Evolutionary conservation across 2,888 invertebrate species (phyloP).

Genomic region (Eucriotettix oculatus): DNA sequence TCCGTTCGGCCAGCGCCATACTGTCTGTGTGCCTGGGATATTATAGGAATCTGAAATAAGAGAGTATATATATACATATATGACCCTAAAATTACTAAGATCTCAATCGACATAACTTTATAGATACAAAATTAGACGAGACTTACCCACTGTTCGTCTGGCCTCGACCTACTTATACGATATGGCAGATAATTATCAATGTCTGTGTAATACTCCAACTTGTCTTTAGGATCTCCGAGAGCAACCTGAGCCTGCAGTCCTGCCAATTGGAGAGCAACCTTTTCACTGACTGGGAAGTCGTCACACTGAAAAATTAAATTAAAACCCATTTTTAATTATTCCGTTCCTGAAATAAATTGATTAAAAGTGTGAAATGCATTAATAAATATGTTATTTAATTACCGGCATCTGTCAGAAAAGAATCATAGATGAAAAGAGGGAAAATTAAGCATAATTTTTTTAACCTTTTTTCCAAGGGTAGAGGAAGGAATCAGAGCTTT

Average conservation of each 20-base stretch:
- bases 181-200: constrained; percentile 83
- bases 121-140: not conserved
- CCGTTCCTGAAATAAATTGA: too few relatives aligned
- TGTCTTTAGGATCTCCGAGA: constrained; percentile 70
- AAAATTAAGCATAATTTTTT: too few relatives aligned
- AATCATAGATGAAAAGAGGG: too few relatives aligned
- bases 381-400: too few relatives aligned
- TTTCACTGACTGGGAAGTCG: constrained; percentile 88
- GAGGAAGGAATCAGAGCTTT: too few relatives aligned
- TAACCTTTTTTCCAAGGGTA: too few relatives aligned
- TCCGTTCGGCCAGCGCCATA: constrained; percentile 87
- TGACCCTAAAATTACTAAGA: not conserved
- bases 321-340: not conserved
- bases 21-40: constrained; percentile 75
- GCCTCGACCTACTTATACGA: constrained; percentile 57
- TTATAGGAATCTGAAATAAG: constrained; percentile 47
- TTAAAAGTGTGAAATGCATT: too few relatives aligned
- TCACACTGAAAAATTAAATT: constrained; percentile 46
- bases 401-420: too few relatives aligned
- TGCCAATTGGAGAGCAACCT: constrained; percentile 83
- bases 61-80: not conserved
- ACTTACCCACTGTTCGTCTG: constrained; percentile 67
- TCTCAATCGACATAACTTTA: not conserved
- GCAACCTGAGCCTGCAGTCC: constrained; percentile 89
- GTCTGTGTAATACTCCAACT: constrained; percentile 74